phyloP scores from a whole-genome alignment of 1,140 invertebrate species.

The Harpegnathos saltator region DNA sequence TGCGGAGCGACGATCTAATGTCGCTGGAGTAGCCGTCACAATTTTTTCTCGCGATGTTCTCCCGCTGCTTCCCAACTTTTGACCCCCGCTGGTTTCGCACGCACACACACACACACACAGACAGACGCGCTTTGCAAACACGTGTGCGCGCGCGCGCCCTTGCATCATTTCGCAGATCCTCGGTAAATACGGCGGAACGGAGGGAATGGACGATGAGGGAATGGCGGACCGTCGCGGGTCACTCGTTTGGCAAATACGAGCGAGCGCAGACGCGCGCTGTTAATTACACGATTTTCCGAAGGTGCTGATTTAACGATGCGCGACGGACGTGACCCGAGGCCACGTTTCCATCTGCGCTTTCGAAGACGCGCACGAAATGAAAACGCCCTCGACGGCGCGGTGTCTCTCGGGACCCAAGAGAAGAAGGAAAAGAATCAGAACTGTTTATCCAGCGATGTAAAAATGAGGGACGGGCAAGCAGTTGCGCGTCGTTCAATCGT shows the following conservation, averaged over 20 bases:
- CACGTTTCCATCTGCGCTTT: too few relatives aligned
- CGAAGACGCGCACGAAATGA: too few relatives aligned
- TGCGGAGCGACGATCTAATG: too few relatives aligned
- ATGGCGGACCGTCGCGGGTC: slow-evolving; percentile 5
- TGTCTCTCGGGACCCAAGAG: too few relatives aligned
- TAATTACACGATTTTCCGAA: slow-evolving; percentile 30
- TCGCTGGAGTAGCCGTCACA: background rate
- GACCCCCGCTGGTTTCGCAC: background rate
- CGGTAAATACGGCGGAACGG: slow-evolving; percentile 6
- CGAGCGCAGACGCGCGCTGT: background rate
- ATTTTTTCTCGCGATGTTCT: slow-evolving; percentile 20
- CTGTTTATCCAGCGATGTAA: too few relatives aligned
- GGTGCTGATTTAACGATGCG: background rate
- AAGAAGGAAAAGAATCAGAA: too few relatives aligned
- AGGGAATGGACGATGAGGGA: background rate
- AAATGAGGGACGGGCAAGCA: too few relatives aligned
- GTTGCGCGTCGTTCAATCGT: too few relatives aligned
- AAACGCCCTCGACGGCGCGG: too few relatives aligned
- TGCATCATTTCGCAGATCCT: too few relatives aligned
- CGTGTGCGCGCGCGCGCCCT: background rate
- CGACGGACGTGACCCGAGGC: background rate
- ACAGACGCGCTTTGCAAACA: background rate
- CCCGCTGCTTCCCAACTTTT: background rate
- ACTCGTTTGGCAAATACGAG: slow-evolving; percentile 28
- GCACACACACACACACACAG: too few relatives aligned